phyloP scores from a whole-genome alignment of 2,888 invertebrate species.

The Thereva nobilitata region DNA sequence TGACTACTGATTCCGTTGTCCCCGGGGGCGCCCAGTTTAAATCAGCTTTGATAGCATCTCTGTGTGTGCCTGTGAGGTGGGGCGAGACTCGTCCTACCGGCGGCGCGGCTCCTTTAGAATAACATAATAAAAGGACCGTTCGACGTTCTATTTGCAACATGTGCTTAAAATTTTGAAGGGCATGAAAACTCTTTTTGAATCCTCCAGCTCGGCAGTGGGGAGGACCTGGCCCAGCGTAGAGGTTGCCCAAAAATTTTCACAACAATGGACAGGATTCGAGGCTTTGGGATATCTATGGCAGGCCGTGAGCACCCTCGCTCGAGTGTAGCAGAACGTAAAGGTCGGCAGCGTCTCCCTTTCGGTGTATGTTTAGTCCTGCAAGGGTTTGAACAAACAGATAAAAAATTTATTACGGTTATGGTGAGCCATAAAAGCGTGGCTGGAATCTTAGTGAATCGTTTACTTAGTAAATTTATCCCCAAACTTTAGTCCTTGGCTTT shows the following conservation, averaged over 20 bases:
- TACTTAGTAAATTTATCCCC: neutral
- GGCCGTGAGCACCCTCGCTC: neutral
- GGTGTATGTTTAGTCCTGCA: constrained; percentile 10
- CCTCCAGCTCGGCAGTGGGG: constrained; percentile 15
- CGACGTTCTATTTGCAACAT: constrained; percentile 28
- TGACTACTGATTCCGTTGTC: constrained; percentile 12
- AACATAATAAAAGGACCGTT: constrained; percentile 31
- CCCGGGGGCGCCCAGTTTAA: constrained; percentile 22
- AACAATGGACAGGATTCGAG: constrained; percentile 2
- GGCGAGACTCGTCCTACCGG: constrained; percentile 4
- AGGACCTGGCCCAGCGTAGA: constrained; percentile 12
- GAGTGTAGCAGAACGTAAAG: constrained; percentile 3
- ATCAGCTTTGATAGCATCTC: constrained; percentile 21
- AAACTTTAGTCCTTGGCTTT: too few relatives aligned
- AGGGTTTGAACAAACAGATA: constrained; percentile 29
- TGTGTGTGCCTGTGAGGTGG: constrained; percentile 7
- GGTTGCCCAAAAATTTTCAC: neutral
- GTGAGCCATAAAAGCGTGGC: constrained; percentile 23
- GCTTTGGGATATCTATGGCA: constrained; percentile 11
- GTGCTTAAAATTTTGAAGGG: constrained; percentile 25
- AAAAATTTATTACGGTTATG: constrained; percentile 26
- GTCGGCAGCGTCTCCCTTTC: constrained; percentile 5
- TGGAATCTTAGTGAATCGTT: constrained; percentile 14
- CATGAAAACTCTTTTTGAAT: constrained; percentile 16
- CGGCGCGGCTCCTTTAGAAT: constrained; percentile 22